Percentiles rank a stretch among this genome's conserved stretches.
Conservation (phyloP, 2,888 invertebrate genomes). For the Leucophora obtusa region DNA sequence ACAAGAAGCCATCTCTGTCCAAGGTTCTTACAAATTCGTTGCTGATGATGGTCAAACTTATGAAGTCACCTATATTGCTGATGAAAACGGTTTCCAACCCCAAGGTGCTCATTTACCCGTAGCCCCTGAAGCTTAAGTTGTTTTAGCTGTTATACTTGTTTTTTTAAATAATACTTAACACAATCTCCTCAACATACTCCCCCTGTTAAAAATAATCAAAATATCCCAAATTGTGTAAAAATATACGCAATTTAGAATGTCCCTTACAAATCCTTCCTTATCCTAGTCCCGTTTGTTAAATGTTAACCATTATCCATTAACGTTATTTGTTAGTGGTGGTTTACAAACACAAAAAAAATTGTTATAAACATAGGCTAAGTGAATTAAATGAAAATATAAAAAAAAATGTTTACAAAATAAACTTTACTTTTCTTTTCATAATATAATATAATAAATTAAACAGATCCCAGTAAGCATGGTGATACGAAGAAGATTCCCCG, state of each 20-base stretch:
- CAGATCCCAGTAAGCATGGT: too few relatives aligned
- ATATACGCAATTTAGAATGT: constrained; percentile 7
- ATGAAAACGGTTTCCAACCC: constrained; percentile 77
- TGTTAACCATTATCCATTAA: constrained; percentile 46
- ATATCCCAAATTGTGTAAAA: constrained; percentile 28
- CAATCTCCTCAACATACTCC: neutral
- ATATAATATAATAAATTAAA: too few relatives aligned
- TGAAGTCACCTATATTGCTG: constrained; percentile 79
- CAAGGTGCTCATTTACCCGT: constrained; percentile 79
- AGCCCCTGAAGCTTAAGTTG: constrained; percentile 66
- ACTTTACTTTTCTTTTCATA: neutral
- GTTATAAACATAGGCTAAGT: constrained; percentile 64
- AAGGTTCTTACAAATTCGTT: constrained; percentile 79
- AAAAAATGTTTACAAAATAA: constrained; percentile 35
- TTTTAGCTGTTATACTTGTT: constrained; percentile 34
- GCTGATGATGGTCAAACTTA: constrained; percentile 81
- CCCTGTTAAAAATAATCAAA: constrained; percentile 16
- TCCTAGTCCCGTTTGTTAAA: constrained; percentile 60
- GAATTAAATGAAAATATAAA: constrained; percentile 55
- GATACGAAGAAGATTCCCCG: too few relatives aligned
- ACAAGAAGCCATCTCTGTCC: constrained; percentile 79
- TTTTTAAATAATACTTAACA: constrained; percentile 21
- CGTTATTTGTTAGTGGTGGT: constrained; percentile 54
- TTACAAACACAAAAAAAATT: constrained; percentile 43
- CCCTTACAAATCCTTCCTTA: constrained; percentile 39